Conservation (phyloP, 2,888 invertebrate genomes). For the Rotaria macrura region DNA sequence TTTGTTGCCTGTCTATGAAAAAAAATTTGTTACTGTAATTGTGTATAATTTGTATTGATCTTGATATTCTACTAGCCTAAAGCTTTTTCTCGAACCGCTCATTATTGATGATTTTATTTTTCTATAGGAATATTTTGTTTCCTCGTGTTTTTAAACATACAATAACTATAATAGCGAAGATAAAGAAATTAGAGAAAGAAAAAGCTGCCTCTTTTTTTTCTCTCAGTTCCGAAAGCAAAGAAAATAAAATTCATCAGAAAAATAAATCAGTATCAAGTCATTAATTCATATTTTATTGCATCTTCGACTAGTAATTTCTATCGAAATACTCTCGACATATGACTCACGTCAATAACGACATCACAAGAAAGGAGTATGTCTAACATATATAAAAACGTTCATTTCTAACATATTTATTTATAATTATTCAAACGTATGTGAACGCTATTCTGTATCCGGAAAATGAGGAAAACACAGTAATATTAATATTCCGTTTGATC, state of each 20-base stretch:
- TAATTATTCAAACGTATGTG: too few relatives aligned
- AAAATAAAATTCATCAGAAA: background rate
- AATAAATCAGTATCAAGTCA: background rate
- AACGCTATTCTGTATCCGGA: too few relatives aligned
- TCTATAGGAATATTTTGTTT: background rate
- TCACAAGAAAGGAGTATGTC: background rate
- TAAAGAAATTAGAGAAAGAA: background rate
- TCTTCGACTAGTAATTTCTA: background rate
- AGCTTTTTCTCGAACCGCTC: background rate
- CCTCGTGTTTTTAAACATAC: background rate
- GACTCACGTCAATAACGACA: background rate
- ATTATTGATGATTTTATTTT: background rate
- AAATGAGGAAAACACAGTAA: background rate
- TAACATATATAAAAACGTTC: too few relatives aligned
- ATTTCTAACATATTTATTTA: too few relatives aligned
- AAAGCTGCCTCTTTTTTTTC: background rate
- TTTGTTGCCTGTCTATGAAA: background rate
- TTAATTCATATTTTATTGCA: background rate
- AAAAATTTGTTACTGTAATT: background rate
- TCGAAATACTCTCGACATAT: background rate
- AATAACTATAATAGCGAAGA: background rate
- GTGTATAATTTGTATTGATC: background rate
- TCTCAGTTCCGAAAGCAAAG: background rate
- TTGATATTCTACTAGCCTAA: background rate
- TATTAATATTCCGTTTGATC: background rate